Evolutionary conservation across 2,888 invertebrate genomes (phyloP), one percentile per base, ranked within the genome.

Genomic region (Phyllotreta striolata): DNA sequence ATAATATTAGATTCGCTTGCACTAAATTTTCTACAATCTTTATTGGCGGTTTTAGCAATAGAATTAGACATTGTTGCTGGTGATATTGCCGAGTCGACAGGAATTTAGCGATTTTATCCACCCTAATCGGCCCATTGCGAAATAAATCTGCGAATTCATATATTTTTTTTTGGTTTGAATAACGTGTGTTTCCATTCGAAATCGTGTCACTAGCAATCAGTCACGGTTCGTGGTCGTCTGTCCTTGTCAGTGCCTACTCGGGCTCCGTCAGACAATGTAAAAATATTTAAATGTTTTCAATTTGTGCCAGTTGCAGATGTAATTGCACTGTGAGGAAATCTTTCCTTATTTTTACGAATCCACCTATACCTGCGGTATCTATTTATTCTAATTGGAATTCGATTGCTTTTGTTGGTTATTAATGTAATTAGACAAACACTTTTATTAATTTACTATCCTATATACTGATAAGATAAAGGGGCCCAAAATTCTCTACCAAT

Each of bases 171-270:
- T 4, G 24, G 24, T 24, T 24, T 24, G 24, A 24, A 24, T 24
- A 24, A 8, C 14, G 38, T 55, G 57, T 64, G 57, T 58, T 55
- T 62, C 59, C 64, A 62, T 66, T 72, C 67, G 70, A 72, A 79
- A 77, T 76, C 77, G 77, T 78, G 78, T 78, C 78, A 79, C 70
- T 67, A 14, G 76, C 75, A 79, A 79, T 79, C 77, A 76, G 78
- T 78, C 72, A 79, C 78, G 78, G 75, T 76, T 68, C 66, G 73
- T 71, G 76, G 72, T 67, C 40, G 63, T 37, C 52, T 73, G 78
- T 74, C 78, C 78, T 79, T 78, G 78, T 71, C 71, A 44, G 44
- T 72, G 66, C 66, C 63, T 63, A 68, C 66, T 71, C 67, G 71
- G 64, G 69, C 44, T 44, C 44, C 44, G 44, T n/a, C 47, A n/a